Evolutionary conservation across 2,113 vertebrate genomes (phyloP).

Genomic region (Triplophysa siluroides): DNA sequence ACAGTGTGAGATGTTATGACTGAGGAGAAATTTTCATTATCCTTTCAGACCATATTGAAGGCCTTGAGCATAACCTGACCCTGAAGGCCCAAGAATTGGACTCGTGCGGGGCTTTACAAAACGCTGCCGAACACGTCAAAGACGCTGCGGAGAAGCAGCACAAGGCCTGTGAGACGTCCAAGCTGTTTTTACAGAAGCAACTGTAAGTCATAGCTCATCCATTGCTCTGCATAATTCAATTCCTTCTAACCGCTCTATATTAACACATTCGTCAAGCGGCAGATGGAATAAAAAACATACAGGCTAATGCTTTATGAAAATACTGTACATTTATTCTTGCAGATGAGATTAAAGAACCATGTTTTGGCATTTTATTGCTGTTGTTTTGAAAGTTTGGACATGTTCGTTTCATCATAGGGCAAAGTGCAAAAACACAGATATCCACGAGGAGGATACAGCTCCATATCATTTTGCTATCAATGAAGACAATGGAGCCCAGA

Average conservation of each 20-base stretch:
- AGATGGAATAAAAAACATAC: not conserved
- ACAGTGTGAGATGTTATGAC: not conserved
- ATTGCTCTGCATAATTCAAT: not conserved
- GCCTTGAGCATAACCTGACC: slow-evolving; percentile 67
- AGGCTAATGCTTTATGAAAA: not conserved
- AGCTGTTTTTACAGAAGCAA: slow-evolving; percentile 64
- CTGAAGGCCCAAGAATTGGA: slow-evolving; percentile 41
- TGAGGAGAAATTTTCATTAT: slow-evolving; percentile 22
- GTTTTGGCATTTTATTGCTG: not conserved
- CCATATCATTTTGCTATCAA: not conserved
- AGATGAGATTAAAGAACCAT: not conserved
- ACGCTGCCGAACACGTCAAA: slow-evolving; percentile 56
- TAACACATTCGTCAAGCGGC: not conserved
- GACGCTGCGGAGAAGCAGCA: slow-evolving; percentile 60
- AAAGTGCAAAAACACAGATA: slow-evolving; percentile 13
- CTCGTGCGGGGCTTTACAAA: slow-evolving; percentile 51
- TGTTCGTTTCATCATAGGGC: slow-evolving; percentile 21
- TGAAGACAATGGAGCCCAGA: not conserved
- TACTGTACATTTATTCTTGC: not conserved
- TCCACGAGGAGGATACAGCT: not conserved
- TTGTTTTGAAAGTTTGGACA: not conserved
- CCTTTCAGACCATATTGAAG: slow-evolving; percentile 62
- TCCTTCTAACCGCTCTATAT: not conserved
- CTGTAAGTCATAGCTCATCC: slow-evolving; percentile 64
- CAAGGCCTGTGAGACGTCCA: slow-evolving; percentile 54